A percentile compares a stretch with the other conserved stretches of the same genome.
Conservation (phyloP, 2,113 vertebrate genomes). For the Capreolus pygargus region DNA sequence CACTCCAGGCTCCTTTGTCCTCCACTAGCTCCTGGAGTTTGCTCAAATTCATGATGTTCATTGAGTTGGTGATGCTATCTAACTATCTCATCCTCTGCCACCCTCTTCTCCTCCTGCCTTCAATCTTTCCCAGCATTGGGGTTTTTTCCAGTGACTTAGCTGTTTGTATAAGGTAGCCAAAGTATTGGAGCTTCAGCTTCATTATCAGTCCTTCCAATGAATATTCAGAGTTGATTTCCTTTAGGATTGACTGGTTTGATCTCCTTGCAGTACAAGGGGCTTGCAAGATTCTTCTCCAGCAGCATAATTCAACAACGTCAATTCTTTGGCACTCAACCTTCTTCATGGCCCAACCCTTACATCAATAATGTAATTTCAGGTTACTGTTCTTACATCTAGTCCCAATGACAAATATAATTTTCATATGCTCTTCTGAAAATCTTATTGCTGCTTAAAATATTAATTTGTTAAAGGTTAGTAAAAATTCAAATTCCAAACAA, state of each 20-base stretch:
- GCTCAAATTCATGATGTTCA: neutral
- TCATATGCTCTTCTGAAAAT: neutral
- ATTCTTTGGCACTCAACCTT: neutral
- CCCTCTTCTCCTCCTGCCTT: neutral
- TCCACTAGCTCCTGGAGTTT: neutral
- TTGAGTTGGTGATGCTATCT: neutral
- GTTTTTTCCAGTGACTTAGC: neutral
- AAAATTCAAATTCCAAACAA: conserved; percentile 9
- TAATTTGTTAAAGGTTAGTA: conserved; percentile 5
- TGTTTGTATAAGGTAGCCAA: neutral
- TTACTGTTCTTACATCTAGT: conserved; percentile 28
- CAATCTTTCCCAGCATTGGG: neutral
- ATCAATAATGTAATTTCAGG: conserved; percentile 41
- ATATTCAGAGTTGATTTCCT: neutral
- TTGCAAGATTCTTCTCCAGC: neutral
- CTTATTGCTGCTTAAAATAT: conserved; percentile 26
- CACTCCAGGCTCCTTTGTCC: neutral
- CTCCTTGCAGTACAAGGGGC: neutral
- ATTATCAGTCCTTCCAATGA: neutral
- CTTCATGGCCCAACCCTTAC: neutral
- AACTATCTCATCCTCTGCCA: neutral
- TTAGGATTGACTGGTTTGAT: neutral
- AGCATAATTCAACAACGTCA: neutral
- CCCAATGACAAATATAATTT: conserved; percentile 21
- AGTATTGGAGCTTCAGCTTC: neutral